Evolutionary conservation across 2,797 vertebrate species (phyloP).

Genomic region (Rhadinocentrus ornatus): DNA sequence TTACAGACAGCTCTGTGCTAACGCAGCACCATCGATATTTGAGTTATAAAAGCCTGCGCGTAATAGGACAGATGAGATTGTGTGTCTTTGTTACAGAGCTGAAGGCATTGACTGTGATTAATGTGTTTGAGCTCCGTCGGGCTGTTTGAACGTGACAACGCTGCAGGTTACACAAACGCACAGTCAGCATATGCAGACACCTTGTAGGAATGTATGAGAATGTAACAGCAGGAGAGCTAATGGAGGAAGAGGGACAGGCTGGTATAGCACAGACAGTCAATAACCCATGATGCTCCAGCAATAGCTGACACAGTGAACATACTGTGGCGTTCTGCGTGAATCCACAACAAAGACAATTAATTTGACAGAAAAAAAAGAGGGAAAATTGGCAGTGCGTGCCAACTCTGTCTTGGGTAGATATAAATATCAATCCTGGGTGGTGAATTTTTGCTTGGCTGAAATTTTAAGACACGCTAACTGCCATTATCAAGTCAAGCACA

Average conservation of each 20-base stretch:
- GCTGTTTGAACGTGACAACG: constrained; percentile 43
- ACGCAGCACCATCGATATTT: constrained; percentile 37
- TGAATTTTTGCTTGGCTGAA: constrained; percentile 35
- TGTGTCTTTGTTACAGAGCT: constrained; percentile 72
- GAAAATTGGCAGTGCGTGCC: constrained; percentile 33
- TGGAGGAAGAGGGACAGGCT: constrained; percentile 45
- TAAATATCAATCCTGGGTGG: constrained; percentile 28
- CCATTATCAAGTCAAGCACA: constrained; percentile 26
- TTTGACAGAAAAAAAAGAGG: constrained; percentile 37
- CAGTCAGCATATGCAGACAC: constrained; percentile 59
- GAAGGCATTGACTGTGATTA: constrained; percentile 72
- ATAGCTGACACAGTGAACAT: constrained; percentile 43
- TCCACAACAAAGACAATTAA: constrained; percentile 49
- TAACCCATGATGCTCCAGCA: constrained; percentile 60
- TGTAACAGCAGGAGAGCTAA: constrained; percentile 46
- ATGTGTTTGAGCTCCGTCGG: constrained; percentile 62
- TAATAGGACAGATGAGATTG: constrained; percentile 68
- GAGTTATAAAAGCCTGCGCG: constrained; percentile 50
- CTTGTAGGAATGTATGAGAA: constrained; percentile 36
- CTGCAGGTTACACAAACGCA: constrained; percentile 65
- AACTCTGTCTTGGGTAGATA: constrained; percentile 31
- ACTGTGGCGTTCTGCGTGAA: constrained; percentile 43
- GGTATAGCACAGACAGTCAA: constrained; percentile 60
- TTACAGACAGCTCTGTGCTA: constrained; percentile 55
- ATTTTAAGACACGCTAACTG: constrained; percentile 35